Evolutionary conservation across 2,797 vertebrate genomes (phyloP).

Genomic region (Nyctalus aviator): DNA sequence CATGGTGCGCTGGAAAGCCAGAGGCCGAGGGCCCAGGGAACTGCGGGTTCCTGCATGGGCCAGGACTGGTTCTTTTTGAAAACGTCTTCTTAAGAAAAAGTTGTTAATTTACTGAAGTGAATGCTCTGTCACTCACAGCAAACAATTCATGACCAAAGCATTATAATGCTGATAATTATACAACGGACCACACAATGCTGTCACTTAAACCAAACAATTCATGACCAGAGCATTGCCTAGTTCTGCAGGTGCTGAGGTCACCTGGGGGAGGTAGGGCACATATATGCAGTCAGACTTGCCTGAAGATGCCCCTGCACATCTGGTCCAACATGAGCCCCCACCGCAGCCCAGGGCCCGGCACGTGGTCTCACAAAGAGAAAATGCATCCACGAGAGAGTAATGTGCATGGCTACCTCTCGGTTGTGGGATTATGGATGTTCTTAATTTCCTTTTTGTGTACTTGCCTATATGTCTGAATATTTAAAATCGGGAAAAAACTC

Average conservation of each 20-base stretch:
- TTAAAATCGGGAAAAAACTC: slow-evolving; percentile 52
- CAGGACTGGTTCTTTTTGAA: background rate
- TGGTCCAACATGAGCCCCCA: background rate
- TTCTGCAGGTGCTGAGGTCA: background rate
- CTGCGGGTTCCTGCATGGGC: background rate
- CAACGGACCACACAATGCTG: background rate
- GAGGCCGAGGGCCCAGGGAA: background rate
- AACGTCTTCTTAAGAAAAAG: background rate
- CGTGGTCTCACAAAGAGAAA: slow-evolving; percentile 13
- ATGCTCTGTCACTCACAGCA: background rate
- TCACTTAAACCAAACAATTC: background rate
- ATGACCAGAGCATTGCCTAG: background rate
- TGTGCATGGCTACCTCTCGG: slow-evolving; percentile 19
- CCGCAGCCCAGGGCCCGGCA: background rate
- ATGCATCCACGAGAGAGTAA: slow-evolving; percentile 28
- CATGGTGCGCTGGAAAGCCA: background rate
- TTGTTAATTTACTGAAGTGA: background rate
- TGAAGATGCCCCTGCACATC: background rate
- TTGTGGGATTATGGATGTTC: slow-evolving; percentile 65
- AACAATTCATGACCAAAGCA: background rate
- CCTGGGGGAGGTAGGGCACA: background rate
- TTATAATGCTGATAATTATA: too few relatives aligned
- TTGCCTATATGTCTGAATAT: slow-evolving; percentile 64
- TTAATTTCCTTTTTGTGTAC: slow-evolving; percentile 66
- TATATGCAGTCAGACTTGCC: background rate